Base-by-base conservation (phyloP, 2,797 vertebrate species). In the Helostoma temminkii region DNA sequence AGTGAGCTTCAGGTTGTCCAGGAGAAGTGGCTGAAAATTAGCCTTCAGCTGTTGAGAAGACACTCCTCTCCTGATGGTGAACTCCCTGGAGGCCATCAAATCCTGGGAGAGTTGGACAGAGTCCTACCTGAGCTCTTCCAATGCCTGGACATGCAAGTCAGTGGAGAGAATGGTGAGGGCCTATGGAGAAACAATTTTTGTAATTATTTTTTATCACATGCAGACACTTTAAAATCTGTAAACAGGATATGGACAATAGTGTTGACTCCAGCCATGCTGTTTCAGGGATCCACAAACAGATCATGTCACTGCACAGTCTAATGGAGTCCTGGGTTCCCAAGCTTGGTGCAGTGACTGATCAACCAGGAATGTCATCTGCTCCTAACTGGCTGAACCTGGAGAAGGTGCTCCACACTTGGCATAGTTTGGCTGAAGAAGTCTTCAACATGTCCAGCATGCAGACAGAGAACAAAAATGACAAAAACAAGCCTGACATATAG, bases 81-180 rank as follows among this genome's bases (percentile, higher is more conserved):
- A 1, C 49, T 86, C 12, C 79, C 88, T 10, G 52, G 52, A 12
- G 86, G 90, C 55, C 81, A 90, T 0, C 50, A 58, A 24, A 59
- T 61, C 58, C 84, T 95, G 83, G 72, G 67, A 55, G 87, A 95
- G 32, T 90, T 95, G 55, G 74, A 83, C 34, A 76, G 25, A 28
- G 55, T 10, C n/a, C 57, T 84, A 0, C n/a, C 53, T 32, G 83
- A 89, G 60, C 89, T 96, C 56, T 91, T 89, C 68, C 73, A 70
- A 47, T 91, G 93, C 52, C 92, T 95, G 46, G 82, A 74, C 0
- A 71, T 55, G 24, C 92, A 92, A 63, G 86, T 93, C 69, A 93
- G 54, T 26, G 94, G 94, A 43, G 94, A 95, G 24, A 94, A 87
- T 42, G 95, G 95, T 96, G 82, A 95, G 91, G 21, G 69, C 6